Base-by-base conservation (phyloP, 2,113 vertebrate species). In the Eleginops maclovinus region DNA sequence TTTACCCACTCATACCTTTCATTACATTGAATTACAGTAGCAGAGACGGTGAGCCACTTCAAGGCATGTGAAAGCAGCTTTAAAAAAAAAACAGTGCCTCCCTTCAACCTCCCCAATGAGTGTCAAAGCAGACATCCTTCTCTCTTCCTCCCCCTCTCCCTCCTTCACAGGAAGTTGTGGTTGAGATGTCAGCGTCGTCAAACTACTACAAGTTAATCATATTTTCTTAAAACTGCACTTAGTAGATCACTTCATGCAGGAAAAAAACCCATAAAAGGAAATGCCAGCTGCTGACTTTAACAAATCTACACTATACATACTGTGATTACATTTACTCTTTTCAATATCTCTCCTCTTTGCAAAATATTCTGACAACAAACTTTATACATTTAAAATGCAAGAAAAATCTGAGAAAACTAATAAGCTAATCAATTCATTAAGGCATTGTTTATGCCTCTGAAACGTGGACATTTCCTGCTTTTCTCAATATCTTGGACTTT, bases 131-230 rank as follows among this genome's bases (percentile, higher is more conserved):
- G 62, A 83, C 69, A 70, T 79, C 73, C 59, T 76, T 70, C 21
- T 72, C 62, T 54, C 53, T 81, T 75, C 67, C 69, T 40, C 44
- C 68, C 76, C 60, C 58, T 44, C 47, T 64, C 64, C 31, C 53
- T 84, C 79, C 62, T 71, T 87, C 77, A 87, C 90, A 93, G 91
- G 91, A 93, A 91, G 87, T 41, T 90, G 89, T 59, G 92, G 91
- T 83, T 10, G 62, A 68, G 58, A 78, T 49, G 84, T 71, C 77
- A 75, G 66, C 46, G 8, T 64, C 44, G 81, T 77, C 86, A 75
- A 83, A 82, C 75, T 79, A 84, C 70, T 63, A 77, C 66, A 53
- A 70, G 19, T 58, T 36, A 10, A 68, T 84, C 13, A 2, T 43
- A 13, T 26, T 79, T 71, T 69, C 16, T 75, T 31, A 24, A 71